Evolutionary conservation across 1,140 invertebrate species (phyloP).

Genomic region (Drosophila subpulchrella): DNA sequence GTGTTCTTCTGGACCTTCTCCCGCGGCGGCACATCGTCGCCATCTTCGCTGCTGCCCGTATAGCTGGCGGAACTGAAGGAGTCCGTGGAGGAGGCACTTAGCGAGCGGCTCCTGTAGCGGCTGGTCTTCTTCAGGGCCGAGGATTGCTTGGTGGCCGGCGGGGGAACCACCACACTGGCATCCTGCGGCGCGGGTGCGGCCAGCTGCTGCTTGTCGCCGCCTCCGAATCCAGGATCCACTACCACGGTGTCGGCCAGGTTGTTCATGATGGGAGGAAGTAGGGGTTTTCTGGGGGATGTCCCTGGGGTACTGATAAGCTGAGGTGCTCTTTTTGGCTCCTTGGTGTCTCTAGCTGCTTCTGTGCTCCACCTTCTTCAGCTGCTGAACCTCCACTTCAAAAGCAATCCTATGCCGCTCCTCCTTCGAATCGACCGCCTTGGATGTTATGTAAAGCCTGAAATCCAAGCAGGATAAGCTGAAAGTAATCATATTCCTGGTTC

Average conservation of each 20-base stretch:
- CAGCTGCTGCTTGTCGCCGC: constrained; percentile 73
- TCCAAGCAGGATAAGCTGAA: constrained; percentile 10
- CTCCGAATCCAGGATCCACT: constrained; percentile 80
- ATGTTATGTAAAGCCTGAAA: constrained; percentile 61
- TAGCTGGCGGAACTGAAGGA: constrained; percentile 97
- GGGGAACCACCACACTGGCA: constrained; percentile 71
- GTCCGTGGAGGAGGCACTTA: constrained; percentile 97
- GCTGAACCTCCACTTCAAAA: neutral
- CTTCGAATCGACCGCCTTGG: neutral
- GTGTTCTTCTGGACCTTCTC: constrained; percentile 93
- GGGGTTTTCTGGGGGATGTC: neutral
- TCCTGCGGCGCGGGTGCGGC: constrained; percentile 67
- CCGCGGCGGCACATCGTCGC: constrained; percentile 90
- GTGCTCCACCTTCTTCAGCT: constrained; percentile 3
- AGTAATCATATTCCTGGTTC: neutral
- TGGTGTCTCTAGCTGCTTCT: neutral
- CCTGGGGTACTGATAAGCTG: neutral
- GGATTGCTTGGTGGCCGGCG: constrained; percentile 86
- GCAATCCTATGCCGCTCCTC: constrained; percentile 7
- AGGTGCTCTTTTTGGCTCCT: constrained; percentile 9
- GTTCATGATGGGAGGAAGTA: constrained; percentile 52
- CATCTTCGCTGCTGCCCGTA: constrained; percentile 95
- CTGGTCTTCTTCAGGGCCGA: constrained; percentile 93
- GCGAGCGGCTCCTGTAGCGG: constrained; percentile 93
- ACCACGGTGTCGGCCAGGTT: constrained; percentile 77